A percentile compares a stretch with the other conserved stretches of the same genome.
Evolutionary conservation across 2,797 vertebrate genomes (phyloP).

Genomic region (Halcyon badia): DNA sequence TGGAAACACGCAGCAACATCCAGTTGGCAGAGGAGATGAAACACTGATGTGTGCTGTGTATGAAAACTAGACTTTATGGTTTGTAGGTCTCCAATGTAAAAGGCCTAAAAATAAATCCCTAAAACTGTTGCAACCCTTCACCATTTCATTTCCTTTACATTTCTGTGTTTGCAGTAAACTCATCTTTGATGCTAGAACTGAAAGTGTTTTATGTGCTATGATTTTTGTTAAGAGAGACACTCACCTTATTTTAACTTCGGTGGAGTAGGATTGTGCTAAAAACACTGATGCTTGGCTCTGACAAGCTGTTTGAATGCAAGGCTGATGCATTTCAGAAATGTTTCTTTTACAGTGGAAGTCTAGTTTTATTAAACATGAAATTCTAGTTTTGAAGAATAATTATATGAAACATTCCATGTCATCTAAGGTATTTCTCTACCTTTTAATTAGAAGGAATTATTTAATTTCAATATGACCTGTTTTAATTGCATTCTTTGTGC

Average conservation of each 20-base stretch:
- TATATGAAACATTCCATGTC: not conserved
- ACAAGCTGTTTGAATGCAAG: not conserved
- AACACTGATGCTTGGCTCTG: not conserved
- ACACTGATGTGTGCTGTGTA: not conserved
- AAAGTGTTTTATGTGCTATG: not conserved
- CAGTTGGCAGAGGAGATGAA: slow-evolving; percentile 30
- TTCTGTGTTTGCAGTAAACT: slow-evolving; percentile 47
- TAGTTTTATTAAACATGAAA: not conserved
- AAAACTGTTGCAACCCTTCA: not conserved
- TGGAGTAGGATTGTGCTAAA: not conserved
- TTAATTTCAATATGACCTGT: not conserved
- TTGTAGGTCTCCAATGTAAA: not conserved
- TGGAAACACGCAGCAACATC: not conserved
- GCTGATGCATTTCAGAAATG: not conserved
- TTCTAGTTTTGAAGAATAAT: not conserved
- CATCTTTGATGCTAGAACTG: slow-evolving; percentile 46
- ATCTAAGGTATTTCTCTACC: not conserved
- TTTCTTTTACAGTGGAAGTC: not conserved
- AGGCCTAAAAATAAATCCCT: slow-evolving; percentile 44
- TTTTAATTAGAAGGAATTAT: not conserved
- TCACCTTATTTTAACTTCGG: slow-evolving; percentile 27
- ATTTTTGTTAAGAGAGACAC: not conserved
- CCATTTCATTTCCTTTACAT: not conserved
- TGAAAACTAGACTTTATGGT: not conserved
- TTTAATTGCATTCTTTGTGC: slow-evolving; percentile 28